These are phyloP conservation scores for Dendrolimus kikuchii DNA, from an alignment of 1,140 invertebrate species.

Conservation along the genomic window DNA sequence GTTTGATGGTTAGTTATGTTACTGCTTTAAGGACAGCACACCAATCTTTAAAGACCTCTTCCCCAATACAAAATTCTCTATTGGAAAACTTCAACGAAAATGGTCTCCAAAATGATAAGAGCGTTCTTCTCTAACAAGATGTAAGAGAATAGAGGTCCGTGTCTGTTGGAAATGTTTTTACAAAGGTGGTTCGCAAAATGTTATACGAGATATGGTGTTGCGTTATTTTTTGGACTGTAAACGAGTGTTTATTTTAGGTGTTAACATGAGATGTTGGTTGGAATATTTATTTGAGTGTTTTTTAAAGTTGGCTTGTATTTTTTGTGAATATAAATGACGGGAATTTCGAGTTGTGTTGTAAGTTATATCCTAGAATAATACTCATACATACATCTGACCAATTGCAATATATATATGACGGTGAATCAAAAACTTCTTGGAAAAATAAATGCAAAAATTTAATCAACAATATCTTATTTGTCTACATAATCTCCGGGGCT, in stretches of 20 bases:
- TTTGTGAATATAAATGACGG: neutral
- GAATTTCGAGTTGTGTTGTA: neutral
- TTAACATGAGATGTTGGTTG: constrained; percentile 38
- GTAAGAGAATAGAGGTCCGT: constrained; percentile 12
- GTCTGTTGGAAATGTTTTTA: constrained; percentile 22
- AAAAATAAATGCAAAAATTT: too few species aligned
- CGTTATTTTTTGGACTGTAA: constrained; percentile 46
- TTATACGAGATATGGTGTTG: constrained; percentile 37
- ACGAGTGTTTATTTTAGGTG: constrained; percentile 53
- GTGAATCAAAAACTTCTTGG: too few species aligned
- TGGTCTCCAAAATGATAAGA: neutral
- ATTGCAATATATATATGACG: too few species aligned
- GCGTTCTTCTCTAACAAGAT: too few species aligned
- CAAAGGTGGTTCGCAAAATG: constrained; percentile 30
- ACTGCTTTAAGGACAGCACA: constrained; percentile 27
- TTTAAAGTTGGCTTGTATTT: constrained; percentile 3
- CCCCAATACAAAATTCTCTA: neutral
- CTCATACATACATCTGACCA: too few species aligned
- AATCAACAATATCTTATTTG: too few species aligned
- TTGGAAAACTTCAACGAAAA: neutral
- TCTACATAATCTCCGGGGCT: too few species aligned
- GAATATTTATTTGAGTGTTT: constrained; percentile 19
- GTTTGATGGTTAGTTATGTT: constrained; percentile 57
- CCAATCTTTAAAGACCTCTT: constrained; percentile 27
- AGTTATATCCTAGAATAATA: too few species aligned